phyloP scores from a whole-genome alignment of 1,140 invertebrate genomes.

The Drosophila tsacasi region DNA sequence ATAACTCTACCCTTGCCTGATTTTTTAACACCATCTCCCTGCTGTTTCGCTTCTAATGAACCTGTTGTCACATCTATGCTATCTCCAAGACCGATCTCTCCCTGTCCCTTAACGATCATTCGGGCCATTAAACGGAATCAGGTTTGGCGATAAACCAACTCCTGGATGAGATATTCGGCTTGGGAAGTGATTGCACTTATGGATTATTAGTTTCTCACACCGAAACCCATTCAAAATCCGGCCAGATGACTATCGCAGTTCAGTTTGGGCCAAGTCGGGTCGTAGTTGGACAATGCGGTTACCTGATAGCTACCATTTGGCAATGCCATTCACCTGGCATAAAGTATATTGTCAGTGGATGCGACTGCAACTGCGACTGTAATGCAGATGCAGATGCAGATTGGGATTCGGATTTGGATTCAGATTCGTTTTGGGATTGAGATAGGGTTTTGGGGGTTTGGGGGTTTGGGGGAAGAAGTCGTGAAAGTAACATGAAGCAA shows the following conservation, averaged over 20 bases:
- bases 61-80: neutral
- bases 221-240: slow-evolving; percentile 20
- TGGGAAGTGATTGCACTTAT: slow-evolving; percentile 6
- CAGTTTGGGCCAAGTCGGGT: slow-evolving; percentile 24
- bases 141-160: slow-evolving; percentile 8
- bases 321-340: slow-evolving; percentile 66
- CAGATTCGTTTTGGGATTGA: neutral
- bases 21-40: too few relatives aligned
- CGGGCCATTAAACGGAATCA: slow-evolving; percentile 11
- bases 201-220: slow-evolving; percentile 49
- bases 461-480: slow-evolving; percentile 50
- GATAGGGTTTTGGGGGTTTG: neutral
- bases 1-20: too few relatives aligned
- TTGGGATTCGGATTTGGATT: slow-evolving; percentile 4
- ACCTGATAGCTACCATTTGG: slow-evolving; percentile 67
- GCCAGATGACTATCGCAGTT: slow-evolving; percentile 46
- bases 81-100: slow-evolving; percentile 25
- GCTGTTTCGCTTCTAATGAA: neutral
- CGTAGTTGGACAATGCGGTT: slow-evolving; percentile 44
- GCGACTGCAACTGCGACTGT: neutral
- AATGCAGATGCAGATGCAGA: slow-evolving; percentile 22
- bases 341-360: slow-evolving; percentile 59
- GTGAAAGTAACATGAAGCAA: slow-evolving; percentile 74
- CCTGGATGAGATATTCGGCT: slow-evolving; percentile 7
- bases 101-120: slow-evolving; percentile 6